These are phyloP conservation scores for Cerceris ruficornis DNA, from an alignment of 2,888 invertebrate genomes.

Conservation along the genomic window DNA sequence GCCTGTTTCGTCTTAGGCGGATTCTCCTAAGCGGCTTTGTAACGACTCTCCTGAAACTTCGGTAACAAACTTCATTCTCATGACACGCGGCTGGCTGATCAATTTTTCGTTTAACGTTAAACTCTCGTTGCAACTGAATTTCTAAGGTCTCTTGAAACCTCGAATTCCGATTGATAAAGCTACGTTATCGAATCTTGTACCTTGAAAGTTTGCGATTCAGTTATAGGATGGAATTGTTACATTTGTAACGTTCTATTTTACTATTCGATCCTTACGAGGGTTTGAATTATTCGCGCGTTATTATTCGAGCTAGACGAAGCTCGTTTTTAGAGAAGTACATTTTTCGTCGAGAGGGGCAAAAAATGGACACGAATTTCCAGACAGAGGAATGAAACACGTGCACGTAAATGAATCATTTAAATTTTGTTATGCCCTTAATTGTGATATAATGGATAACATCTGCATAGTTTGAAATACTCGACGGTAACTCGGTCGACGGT, in stretches of 20 bases:
- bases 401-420: slow-evolving; percentile 28
- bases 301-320: no score
- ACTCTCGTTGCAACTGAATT: background rate
- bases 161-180: slow-evolving; percentile 10
- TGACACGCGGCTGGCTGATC: slow-evolving; percentile 11
- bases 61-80: slow-evolving; percentile 21
- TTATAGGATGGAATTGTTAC: no score
- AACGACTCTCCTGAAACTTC: slow-evolving; percentile 38
- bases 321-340: no score
- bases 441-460: slow-evolving; percentile 29
- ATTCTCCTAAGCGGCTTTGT: slow-evolving; percentile 56
- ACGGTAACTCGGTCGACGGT: background rate
- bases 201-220: no score
- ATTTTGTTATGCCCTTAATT: background rate
- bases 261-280: no score
- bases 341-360: no score
- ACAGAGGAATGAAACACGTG: background rate
- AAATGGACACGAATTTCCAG: no score
- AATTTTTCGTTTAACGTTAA: slow-evolving; percentile 41
- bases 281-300: no score
- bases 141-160: background rate
- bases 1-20: slow-evolving; percentile 34
- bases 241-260: no score
- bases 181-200: background rate
- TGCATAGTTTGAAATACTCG: slow-evolving; percentile 4